Percentiles rank a stretch among this genome's conserved stretches.
Evolutionary conservation across 2,888 invertebrate genomes (phyloP).

Genomic region (Rhaphigaster nebulosa): DNA sequence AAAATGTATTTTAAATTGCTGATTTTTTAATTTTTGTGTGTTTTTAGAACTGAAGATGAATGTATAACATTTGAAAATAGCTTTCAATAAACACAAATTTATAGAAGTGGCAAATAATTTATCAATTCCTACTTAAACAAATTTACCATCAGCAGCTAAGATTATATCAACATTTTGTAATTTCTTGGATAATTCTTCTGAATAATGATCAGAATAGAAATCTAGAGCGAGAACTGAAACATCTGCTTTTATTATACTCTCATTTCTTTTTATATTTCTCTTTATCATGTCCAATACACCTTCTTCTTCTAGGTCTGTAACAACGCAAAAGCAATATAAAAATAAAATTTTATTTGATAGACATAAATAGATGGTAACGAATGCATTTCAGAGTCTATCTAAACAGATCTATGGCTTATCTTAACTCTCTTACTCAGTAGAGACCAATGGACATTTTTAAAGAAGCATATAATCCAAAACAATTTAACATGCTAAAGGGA

Average conservation of each 20-base stretch:
- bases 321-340: constrained; percentile 61
- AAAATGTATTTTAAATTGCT: no score
- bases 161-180: constrained; percentile 77
- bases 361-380: background rate
- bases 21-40: no score
- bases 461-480: no score
- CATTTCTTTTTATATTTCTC: constrained; percentile 79
- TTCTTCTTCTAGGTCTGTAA: constrained; percentile 80
- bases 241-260: constrained; percentile 73
- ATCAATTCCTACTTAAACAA: no score
- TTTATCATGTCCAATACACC: constrained; percentile 81
- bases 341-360: background rate
- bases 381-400: background rate
- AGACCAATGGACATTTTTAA: no score
- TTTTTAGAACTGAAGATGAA: no score
- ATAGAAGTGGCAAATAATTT: no score
- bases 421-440: no score
- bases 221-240: constrained; percentile 78
- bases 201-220: constrained; percentile 76
- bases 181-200: constrained; percentile 71
- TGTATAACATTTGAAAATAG: no score
- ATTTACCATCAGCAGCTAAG: constrained; percentile 86
- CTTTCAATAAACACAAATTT: no score
- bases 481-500: no score
- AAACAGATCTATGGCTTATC: background rate